Evolutionary conservation across 2,888 invertebrate species (phyloP), one percentile per base, ranked within the genome.

Genomic region (Halictus quadricinctus): DNA sequence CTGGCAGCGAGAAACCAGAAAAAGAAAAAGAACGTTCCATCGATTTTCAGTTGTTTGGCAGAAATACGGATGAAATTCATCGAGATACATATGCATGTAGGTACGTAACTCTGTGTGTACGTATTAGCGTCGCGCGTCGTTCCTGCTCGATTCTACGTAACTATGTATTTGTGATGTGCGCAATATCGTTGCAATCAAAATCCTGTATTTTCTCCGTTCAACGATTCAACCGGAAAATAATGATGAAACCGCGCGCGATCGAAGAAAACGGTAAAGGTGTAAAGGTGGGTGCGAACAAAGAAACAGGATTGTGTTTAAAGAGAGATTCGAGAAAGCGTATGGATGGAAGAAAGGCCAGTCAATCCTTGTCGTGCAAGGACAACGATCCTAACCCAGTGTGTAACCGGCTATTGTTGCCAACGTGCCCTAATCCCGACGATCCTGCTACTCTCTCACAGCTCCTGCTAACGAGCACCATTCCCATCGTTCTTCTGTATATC

Each of bases 391-490:
- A 50, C 41, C 69, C 54, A 41, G 69, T 41, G 50, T 80, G 69
- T 77, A 43, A 43, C 66, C 36, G 48, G 36, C 81, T 73, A 89
- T 89, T 89, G 89, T 90, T 81, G 84, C 69, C 50, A 58, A 48
- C 60, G 60, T 86, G 87, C 73, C 87, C 87, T 89, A 89, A 90
- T 90, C 86, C 89, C 77, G 73, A 43, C 72, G 85, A 89, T 87
- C 85, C 89, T 80, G 79, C 84, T 78, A 87, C 79, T 89, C 86
- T 85, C 87, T 85, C 80, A 46, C 69, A 74, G 84, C 73, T 81
- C 83, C 82, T 86, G 82, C 91, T 92, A 92, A 92, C 92, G 92
- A 92, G 92, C 90, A 74, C 80, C 85, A 90, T 92, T 92, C 92
- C 92, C 92, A 92, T 91, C 88, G 87, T 48, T 75, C 73, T 46